These are phyloP conservation scores for Auanema freiburgensis DNA, from an alignment of 2,888 invertebrate genomes.

Conservation along the genomic window DNA sequence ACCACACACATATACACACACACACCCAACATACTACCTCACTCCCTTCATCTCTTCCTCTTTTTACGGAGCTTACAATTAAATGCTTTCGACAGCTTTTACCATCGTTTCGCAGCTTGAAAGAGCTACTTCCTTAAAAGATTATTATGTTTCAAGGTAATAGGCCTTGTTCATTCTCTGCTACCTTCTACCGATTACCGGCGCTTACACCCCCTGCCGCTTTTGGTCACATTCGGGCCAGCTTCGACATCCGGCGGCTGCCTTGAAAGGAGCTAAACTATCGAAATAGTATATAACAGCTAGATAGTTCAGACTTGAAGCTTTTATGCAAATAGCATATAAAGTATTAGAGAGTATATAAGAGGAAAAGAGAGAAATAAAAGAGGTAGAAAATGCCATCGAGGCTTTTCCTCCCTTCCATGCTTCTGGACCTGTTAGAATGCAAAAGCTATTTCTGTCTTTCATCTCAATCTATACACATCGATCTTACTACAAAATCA, in stretches of 20 bases:
- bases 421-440: conserved; percentile 29
- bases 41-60: too few species aligned
- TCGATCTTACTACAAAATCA: neutral
- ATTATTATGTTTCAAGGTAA: too few species aligned
- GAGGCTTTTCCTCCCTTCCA: conserved; percentile 18
- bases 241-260: neutral
- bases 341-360: too few species aligned
- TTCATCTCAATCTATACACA: neutral
- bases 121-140: too few species aligned
- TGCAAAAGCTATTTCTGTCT: conserved; percentile 7
- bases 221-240: neutral
- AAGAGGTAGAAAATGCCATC: conserved; percentile 8
- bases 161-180: neutral
- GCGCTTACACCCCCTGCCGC: neutral
- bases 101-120: too few species aligned
- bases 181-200: conserved; percentile 1
- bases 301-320: too few species aligned
- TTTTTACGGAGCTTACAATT: too few species aligned
- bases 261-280: conserved; percentile 10
- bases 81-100: too few species aligned
- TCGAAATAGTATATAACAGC: neutral
- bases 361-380: conserved; percentile 1
- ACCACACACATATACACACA: too few species aligned
- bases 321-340: too few species aligned
- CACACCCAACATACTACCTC: too few species aligned